Evolutionary conservation across 2,113 vertebrate species (phyloP).

Genomic region (Mustela lutreola): DNA sequence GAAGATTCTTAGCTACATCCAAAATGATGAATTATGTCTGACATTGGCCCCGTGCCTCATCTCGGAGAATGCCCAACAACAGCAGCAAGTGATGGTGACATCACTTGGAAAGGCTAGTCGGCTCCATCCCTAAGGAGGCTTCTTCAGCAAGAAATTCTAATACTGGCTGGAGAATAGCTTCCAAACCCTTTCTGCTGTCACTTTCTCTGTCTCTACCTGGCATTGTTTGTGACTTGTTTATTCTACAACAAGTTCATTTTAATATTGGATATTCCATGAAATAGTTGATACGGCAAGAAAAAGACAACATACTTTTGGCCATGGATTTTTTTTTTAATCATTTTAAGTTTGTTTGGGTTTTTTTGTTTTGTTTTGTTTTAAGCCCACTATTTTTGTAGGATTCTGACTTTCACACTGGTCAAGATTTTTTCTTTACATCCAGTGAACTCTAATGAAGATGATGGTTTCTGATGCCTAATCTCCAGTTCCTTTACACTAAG

Average conservation of each 20-base stretch:
- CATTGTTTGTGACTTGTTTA: background rate
- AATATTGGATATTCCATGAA: slow-evolving; percentile 30
- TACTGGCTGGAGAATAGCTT: background rate
- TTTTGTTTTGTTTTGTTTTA: background rate
- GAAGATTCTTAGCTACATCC: background rate
- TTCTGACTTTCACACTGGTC: background rate
- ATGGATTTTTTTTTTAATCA: background rate
- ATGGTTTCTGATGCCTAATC: background rate
- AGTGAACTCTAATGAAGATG: background rate
- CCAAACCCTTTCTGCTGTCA: background rate
- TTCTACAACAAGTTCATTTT: background rate
- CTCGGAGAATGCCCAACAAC: background rate
- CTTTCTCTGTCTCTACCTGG: background rate
- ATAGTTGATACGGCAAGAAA: background rate
- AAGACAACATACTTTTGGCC: background rate
- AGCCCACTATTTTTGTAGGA: background rate
- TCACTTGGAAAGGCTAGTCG: background rate
- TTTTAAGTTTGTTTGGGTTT: background rate
- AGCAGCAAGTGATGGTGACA: background rate
- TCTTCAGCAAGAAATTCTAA: slow-evolving; percentile 30
- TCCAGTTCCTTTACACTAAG: background rate
- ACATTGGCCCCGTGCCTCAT: too few species aligned
- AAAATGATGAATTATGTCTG: background rate
- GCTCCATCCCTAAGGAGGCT: background rate
- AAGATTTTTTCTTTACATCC: background rate